phyloP scores from a whole-genome alignment of 37 sponge, comb jelly and placozoan genomes.

The Corticium candelabrum region DNA sequence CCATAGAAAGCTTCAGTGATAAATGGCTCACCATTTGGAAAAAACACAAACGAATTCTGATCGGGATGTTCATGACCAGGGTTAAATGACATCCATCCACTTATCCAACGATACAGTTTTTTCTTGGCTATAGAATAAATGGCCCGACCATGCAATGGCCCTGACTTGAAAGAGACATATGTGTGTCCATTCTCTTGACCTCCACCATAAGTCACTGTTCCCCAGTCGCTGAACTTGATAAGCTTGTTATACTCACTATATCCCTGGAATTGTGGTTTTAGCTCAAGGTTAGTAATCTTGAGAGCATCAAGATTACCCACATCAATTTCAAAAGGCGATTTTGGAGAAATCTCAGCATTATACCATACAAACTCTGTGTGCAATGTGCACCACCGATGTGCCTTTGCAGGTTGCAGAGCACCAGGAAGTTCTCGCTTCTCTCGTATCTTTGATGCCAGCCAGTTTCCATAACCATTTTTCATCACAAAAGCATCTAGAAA shows the following conservation, averaged over 20 bases:
- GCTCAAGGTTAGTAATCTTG: not conserved
- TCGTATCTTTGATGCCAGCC: constrained; percentile 14
- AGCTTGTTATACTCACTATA: not conserved
- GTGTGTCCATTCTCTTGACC: constrained; percentile 2
- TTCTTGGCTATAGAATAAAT: not conserved
- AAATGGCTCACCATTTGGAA: constrained; percentile 16
- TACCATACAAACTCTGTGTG: constrained; percentile 24
- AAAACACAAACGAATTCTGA: constrained; percentile 27
- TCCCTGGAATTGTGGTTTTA: too few relatives aligned
- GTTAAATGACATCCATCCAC: constrained; percentile 21
- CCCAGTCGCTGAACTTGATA: constrained; percentile 21
- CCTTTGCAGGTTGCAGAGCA: not conserved
- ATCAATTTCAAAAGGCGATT: not conserved
- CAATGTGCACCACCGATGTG: constrained; percentile 16
- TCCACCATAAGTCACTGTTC: constrained; percentile 23
- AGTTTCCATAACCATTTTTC: constrained; percentile 25
- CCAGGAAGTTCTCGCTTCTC: not conserved
- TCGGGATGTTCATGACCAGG: constrained; percentile 34
- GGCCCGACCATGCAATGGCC: constrained; percentile 17
- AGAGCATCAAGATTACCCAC: not conserved
- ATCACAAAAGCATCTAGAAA: constrained; percentile 21
- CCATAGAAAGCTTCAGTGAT: constrained; percentile 29
- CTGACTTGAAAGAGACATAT: constrained; percentile 19
- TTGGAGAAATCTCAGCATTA: not conserved
- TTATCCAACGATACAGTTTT: not conserved